These are phyloP conservation scores for Trissolcus brochymenae DNA, from an alignment of 2,888 invertebrate genomes.

Conservation along the genomic window DNA sequence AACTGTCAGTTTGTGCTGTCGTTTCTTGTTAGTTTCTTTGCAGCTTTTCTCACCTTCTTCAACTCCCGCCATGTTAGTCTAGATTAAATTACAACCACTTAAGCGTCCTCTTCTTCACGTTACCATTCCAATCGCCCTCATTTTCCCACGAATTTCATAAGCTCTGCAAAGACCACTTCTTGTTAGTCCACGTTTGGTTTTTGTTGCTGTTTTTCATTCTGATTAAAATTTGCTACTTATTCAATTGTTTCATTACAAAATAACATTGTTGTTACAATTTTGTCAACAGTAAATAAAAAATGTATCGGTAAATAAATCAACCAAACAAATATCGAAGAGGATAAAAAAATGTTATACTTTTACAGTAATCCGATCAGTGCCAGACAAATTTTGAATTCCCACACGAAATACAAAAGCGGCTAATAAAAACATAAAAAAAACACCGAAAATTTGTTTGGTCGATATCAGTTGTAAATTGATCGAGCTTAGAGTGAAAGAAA, in stretches of 20 bases:
- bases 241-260: too few relatives aligned
- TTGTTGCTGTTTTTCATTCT: not conserved
- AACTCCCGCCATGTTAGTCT: constrained; percentile 31
- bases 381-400: constrained; percentile 5
- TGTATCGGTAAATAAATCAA: too few relatives aligned
- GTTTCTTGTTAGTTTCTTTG: constrained; percentile 47
- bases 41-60: constrained; percentile 51
- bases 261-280: too few relatives aligned
- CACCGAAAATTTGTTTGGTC: constrained; percentile 8
- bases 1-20: constrained; percentile 26
- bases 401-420: not conserved
- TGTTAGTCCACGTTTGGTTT: not conserved
- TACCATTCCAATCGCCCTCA: constrained; percentile 34
- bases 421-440: not conserved
- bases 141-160: constrained; percentile 50
- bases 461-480: constrained; percentile 24
- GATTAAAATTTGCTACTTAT: too few relatives aligned
- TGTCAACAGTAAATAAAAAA: too few relatives aligned
- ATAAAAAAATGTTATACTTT: too few relatives aligned
- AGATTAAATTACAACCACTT: constrained; percentile 57
- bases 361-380: constrained; percentile 4
- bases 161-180: constrained; percentile 30
- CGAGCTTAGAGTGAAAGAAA: constrained; percentile 9
- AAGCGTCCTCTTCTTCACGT: constrained; percentile 41
- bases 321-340: too few relatives aligned